Evolutionary conservation across 2,797 vertebrate genomes (phyloP), one percentile per base, ranked within the genome.

Genomic region (Microchirus variegatus): DNA sequence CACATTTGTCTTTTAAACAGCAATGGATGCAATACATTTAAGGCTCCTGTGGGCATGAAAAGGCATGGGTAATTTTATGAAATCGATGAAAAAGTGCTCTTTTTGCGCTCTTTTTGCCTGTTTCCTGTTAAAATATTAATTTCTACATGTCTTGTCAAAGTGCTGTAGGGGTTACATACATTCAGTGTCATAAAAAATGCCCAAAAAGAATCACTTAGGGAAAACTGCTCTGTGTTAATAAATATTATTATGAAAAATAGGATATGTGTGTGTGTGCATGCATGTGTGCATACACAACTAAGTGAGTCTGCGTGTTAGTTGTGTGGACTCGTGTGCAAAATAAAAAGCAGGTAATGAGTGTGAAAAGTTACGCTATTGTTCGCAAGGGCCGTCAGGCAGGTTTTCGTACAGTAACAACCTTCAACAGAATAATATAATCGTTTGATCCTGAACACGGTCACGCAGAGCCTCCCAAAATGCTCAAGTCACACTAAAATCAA

Each of bases 61-160:
- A 73, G 55, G 78, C 59, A 73, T 47, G 76, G 75, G 75, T 85
- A 59, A 81, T 78, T 80, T 85, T 82, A 35, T 72, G 55, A 82
- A 83, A 86, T 81, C 81, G 50, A 76, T 65, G 22, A 22, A 76
- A 79, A 45, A 77, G 61, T 46, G 50, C 58, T 65, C 60, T 82
- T 69, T 71, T 58, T 69, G 63, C 73, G 50, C 58, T 65, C 60
- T 82, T 69, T 71, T 58, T 69, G 63, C 73, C 80, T 73, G 59
- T 71, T 83, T 82, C 70, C 53, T 65, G 76, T 83, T 85, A 81
- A 78, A 73, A 82, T 79, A 88, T 80, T 85, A 46, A 84, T 87
- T 78, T 61, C 3, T 80, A 56, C 77, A 67, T 67, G 67, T 47
- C 75, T 69, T 75, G 60, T 75, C 50, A 70, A 62, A 41, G 52